Percentiles rank a stretch among this genome's conserved stretches.
Conservation (phyloP, 1,140 invertebrate genomes). For the Scylla paramamosain region DNA sequence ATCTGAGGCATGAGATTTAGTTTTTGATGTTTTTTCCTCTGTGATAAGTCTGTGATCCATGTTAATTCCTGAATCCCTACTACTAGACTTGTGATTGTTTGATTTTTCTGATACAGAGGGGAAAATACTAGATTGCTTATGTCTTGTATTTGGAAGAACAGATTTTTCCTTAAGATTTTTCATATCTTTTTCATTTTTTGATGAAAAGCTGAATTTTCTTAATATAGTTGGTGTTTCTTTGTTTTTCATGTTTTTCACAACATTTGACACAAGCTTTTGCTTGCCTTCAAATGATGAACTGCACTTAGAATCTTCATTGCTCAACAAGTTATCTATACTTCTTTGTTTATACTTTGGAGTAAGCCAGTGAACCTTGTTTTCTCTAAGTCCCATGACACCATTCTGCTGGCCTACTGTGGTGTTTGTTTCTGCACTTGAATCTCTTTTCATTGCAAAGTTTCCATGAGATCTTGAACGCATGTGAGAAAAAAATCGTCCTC, state of each 20-base stretch:
- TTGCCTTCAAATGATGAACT: slow-evolving; percentile 67
- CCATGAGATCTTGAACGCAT: slow-evolving; percentile 68
- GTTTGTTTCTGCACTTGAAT: slow-evolving; percentile 47
- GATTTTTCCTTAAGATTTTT: slow-evolving; percentile 65
- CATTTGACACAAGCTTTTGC: slow-evolving; percentile 65
- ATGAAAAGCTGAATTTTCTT: slow-evolving; percentile 65
- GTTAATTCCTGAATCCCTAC: background rate
- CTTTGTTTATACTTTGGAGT: slow-evolving; percentile 33
- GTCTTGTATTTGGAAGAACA: background rate
- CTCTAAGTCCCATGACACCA: background rate
- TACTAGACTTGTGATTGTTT: background rate
- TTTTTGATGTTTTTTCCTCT: background rate
- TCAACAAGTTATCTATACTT: slow-evolving; percentile 53
- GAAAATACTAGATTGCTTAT: background rate
- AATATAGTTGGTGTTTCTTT: slow-evolving; percentile 69
- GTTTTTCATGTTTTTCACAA: slow-evolving; percentile 72
- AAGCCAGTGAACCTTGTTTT: slow-evolving; percentile 35
- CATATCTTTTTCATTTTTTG: slow-evolving; percentile 67
- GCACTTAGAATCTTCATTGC: slow-evolving; percentile 58
- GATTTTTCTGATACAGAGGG: slow-evolving; percentile 29
- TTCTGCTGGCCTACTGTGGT: background rate
- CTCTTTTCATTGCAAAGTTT: slow-evolving; percentile 63
- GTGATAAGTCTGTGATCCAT: background rate
- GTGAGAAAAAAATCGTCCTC: slow-evolving; percentile 54
- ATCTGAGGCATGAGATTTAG: slow-evolving; percentile 3